Base-by-base conservation (phyloP, 92 coral and sea anemone species). In the Scolanthus callimorphus region DNA sequence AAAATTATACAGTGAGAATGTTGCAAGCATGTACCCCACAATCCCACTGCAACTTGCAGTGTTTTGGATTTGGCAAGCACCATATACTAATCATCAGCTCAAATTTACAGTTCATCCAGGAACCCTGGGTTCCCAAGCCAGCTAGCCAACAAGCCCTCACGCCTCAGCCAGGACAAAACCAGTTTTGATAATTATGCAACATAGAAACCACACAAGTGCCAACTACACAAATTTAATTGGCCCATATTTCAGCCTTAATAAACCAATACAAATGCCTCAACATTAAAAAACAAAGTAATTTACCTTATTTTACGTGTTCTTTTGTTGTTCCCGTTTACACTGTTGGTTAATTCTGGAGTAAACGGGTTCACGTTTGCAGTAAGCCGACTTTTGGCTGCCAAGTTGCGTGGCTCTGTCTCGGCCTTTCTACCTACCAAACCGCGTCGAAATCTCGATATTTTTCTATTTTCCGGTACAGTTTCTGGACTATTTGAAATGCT, bases 361-460 rank as follows among this genome's bases (percentile, higher is more conserved):
- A 92, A 92, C 37, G 98, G 98, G 51, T 92, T 92, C 3, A 92
- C 95, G 51, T 92, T 92, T 30, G 98, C 96, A 41, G 89, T 53
- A 39, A 88, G 72, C 28, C 79, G 51, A 4, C 48, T 11, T 47
- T 68, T 73, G 19, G 68, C 43, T 17, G 55, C 61, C 41, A 34
- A 34, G 15, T 65, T 48, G 55, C 90, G 76, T 19, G 96, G 90
- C 4, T 82, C 95, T 28, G 64, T 69, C 39, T 79, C 83, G 1
- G 96, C 81, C 48, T 92, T 85, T 26, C 85, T 75, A 75, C 67
- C 55, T 70, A 61, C 66, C 26, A 78, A 63, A 41, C 83, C 85
- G 15, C 88, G 80, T 25, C 95, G 78, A 15, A 85, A 61, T 71
- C 91, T 80, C 19, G 98, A 73, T 30, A 82, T 48, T 51, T 62